Evolutionary conservation across 2,113 vertebrate species (phyloP), one percentile per base, ranked within the genome.

Genomic region (Hippocampus barbouri): DNA sequence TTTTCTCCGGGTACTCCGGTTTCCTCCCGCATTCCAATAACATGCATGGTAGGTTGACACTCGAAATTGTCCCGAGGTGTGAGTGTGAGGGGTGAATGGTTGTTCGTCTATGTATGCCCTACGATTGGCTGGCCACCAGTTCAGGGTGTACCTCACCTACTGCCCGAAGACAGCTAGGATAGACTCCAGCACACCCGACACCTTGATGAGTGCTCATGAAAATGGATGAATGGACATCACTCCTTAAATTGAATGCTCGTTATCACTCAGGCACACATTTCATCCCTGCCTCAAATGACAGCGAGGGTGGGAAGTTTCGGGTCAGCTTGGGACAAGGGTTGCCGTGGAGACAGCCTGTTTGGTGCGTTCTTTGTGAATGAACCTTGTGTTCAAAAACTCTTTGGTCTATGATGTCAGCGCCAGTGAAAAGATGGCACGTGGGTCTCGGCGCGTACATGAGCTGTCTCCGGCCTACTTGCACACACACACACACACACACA

Each of bases 321-420:
- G 21, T n/a, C 12, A 76, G 66, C 79, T 59, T 0, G 57, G 70
- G 77, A 86, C 83, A 79, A 79, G 2, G 23, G 72, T 77, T 79
- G 76, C 87, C 75, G 83, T 79, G 87, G 92, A 67, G 67, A 78
- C 57, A 0, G 82, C 84, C 77, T 93, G 88, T 92, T 92, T 92
- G 86, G 89, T 66, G 65, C 80, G 62, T 0, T 87, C 72, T 80
- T 85, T 89, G 86, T 89, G 91, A 92, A 93, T 89, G 89, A 93
- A 89, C 78, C 82, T 71, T 74, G 83, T 92, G 90, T 93, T 91
- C 79, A 88, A 83, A 87, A 92, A 90, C 87, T 90, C 79, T 86
- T 81, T 82, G 74, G 70, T 51, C 68, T 43, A 87, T 91, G 89
- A 93, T 89, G 87, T 93, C 92, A 91, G 74, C 68, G 20, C 9